Evolutionary conservation across 2,888 invertebrate genomes (phyloP), one percentile per base, ranked within the genome.

Genomic region (Neoitamus cyanurus): DNA sequence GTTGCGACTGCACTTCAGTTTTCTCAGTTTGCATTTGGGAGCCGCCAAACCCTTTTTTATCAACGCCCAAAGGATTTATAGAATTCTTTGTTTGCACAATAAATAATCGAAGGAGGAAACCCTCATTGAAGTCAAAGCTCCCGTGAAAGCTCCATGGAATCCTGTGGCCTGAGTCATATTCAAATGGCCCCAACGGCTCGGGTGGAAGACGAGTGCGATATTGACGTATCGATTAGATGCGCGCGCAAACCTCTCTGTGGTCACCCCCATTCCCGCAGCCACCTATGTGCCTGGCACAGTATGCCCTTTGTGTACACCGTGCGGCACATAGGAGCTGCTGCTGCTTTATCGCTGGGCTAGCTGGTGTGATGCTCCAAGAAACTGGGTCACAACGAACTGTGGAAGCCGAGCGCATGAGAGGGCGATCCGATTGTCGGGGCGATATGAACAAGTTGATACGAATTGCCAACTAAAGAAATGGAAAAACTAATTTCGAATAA

Each of bases 161-260:
- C 58, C 58, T 9, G 48, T 48, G 20, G 20, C 48, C 9, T 20
- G 58, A 58, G 58, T 58, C 58, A 58, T 58, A 6, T 58, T 58
- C 25, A 11, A 7, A 25, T 2, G 7, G 25, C 58, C 58, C 58
- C 20, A 48, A 3, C 15, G 9, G 58, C 15, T 15, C 7, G 2
- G 15, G 42, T n/a, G 9, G 1, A 4, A 6, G 37, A n/a, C 31
- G 83, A 13, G 73, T 31, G 48, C 48, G 31, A 20, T 75, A 83
- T 83, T 73, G 83, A 83, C 48, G 34, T 83, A 83, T 83, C 75
- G 83, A 83, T 83, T 73, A 28, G 36, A 58, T 83, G 83, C 83
- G 83, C 73, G 34, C 83, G 83, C 83, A 83, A 25, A 37, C 37
- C 72, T 13, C 25, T 6, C 34, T 69, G 31, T n/a, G 31, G 70